Conservation (phyloP, 2,888 invertebrate genomes). For the Mythimna pallens region DNA sequence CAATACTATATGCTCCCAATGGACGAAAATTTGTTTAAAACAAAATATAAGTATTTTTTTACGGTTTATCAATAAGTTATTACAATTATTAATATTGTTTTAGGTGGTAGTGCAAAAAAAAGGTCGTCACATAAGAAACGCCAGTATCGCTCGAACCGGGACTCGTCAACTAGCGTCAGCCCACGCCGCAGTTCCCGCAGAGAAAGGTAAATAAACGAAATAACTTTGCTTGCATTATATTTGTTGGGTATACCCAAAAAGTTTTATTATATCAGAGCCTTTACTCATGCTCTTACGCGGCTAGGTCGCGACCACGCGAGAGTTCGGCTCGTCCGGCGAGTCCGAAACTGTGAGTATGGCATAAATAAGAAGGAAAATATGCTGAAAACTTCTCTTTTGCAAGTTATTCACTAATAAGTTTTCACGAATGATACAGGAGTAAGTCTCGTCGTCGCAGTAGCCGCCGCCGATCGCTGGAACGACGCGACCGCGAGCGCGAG, state of each 20-base stretch:
- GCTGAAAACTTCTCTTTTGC: not conserved
- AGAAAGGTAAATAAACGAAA: slow-evolving; percentile 84
- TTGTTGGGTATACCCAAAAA: slow-evolving; percentile 24
- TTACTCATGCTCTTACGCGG: slow-evolving; percentile 58
- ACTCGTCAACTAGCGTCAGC: slow-evolving; percentile 93
- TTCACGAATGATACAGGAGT: slow-evolving; percentile 72
- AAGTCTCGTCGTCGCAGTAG: slow-evolving; percentile 86
- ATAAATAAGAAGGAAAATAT: slow-evolving; percentile 21
- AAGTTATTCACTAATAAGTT: slow-evolving; percentile 26
- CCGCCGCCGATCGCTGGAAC: slow-evolving; percentile 85
- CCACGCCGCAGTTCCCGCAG: slow-evolving; percentile 89
- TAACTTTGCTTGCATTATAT: not conserved
- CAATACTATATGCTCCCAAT: too few species aligned
- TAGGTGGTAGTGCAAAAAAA: slow-evolving; percentile 92
- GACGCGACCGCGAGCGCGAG: slow-evolving; percentile 85
- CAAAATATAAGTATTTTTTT: not conserved
- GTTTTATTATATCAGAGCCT: slow-evolving; percentile 28
- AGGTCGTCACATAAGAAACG: slow-evolving; percentile 96
- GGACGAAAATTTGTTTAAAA: not conserved
- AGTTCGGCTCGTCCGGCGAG: slow-evolving; percentile 58
- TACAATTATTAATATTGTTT: slow-evolving; percentile 17
- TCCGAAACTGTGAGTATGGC: slow-evolving; percentile 57
- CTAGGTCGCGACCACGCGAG: slow-evolving; percentile 58
- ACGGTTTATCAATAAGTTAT: not conserved
- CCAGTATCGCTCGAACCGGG: slow-evolving; percentile 96